Conservation (phyloP, 2,113 vertebrate species). For the Corythornis madagascariensis region DNA sequence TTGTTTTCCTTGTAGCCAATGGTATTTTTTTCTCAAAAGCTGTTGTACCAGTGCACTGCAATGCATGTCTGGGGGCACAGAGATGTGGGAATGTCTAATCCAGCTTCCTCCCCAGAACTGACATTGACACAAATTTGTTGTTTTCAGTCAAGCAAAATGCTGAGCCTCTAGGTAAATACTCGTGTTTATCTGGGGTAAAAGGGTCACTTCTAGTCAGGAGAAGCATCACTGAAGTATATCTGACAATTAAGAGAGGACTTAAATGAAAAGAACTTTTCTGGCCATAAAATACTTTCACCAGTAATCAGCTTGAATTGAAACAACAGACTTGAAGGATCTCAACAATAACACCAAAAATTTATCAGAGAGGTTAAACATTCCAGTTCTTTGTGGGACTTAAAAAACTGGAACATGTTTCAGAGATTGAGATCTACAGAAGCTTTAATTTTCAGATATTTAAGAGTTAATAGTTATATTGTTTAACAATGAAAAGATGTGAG, state of each 20-base stretch:
- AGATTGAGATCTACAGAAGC: neutral
- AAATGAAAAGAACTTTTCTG: neutral
- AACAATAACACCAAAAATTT: neutral
- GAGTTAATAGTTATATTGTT: neutral
- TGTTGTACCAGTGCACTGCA: neutral
- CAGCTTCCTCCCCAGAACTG: neutral
- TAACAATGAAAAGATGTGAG: neutral
- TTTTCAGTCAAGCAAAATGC: constrained; percentile 1
- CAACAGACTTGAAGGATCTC: neutral
- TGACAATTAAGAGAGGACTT: neutral
- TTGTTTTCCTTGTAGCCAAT: neutral
- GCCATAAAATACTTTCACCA: neutral
- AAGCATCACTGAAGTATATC: neutral
- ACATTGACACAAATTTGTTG: neutral
- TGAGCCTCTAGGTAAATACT: constrained; percentile 20
- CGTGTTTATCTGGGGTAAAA: neutral
- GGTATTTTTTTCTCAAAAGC: neutral
- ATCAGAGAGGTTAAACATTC: neutral
- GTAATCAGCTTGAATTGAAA: neutral
- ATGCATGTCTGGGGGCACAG: neutral
- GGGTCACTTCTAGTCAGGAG: neutral
- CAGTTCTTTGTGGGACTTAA: neutral
- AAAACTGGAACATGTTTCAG: neutral
- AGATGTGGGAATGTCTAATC: neutral
- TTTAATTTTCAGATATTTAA: neutral